Evolutionary conservation across 2,888 invertebrate genomes (phyloP), one percentile per base, ranked within the genome.

Genomic region (Craniophora ligustri): DNA sequence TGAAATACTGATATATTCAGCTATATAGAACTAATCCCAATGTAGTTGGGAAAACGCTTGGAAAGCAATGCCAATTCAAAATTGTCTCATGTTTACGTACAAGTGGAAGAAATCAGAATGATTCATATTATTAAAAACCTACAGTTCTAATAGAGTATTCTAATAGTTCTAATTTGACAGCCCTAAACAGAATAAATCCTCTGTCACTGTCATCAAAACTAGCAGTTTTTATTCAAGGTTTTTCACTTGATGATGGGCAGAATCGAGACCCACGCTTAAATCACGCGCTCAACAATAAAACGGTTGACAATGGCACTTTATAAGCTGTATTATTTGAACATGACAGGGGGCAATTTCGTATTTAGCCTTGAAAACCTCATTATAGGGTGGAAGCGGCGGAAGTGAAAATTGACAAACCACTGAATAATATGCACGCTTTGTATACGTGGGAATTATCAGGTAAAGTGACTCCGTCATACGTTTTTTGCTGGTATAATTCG

Each of bases 361-460:
- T 57, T 57, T 65, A 78, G 57, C 84, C 88, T 85, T 82, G 79
- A 57, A 65, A 54, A 55, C 55, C 55, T 76, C 75, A 85, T 86
- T 82, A 82, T 74, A 67, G 86, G 83, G 83, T 75, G 75, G 77
- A 60, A 71, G 72, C 63, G 47, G 76, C 84, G 88, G 88, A 89
- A 87, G 81, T 86, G 77, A 77, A 79, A 82, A 82, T 76, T 79
- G 72, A 19, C 53, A 48, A 66, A 42, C 36, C 51, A 50, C 66
- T 60, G 66, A 62, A 58, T 56, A 53, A 47, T 58, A 46, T 15
- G 18, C 55, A 50, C 39, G 60, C 32, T 69, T 66, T 72, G 60
- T 69, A 8, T 14, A 41, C 75, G 74, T 73, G 73, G 61, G 72
- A 68, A 69, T 15, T 15, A 8, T 32, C 18, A 35, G 30, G 36